Conservation (phyloP, 2,797 vertebrate genomes). For the Orestias chungarensis region DNA sequence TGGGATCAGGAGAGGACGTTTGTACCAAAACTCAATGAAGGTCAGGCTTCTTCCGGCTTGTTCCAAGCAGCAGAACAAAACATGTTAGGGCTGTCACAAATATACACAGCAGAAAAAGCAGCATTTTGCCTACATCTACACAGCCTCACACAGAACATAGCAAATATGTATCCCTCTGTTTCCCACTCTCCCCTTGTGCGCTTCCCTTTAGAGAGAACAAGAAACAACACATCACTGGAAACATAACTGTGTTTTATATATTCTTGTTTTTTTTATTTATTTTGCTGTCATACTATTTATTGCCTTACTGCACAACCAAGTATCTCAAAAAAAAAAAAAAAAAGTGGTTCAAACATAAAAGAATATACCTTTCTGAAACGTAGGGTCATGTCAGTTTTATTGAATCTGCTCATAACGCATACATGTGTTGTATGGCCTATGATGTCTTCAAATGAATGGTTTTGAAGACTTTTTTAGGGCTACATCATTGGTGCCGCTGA, state of each 20-base stretch:
- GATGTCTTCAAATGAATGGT: not conserved
- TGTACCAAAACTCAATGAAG: not conserved
- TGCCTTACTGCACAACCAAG: not conserved
- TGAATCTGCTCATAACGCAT: not conserved
- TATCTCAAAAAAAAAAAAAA: not conserved
- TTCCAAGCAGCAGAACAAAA: too few relatives aligned
- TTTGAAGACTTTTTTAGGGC: not conserved
- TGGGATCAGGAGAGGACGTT: constrained; percentile 15
- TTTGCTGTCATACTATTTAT: not conserved
- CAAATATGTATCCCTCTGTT: too few relatives aligned
- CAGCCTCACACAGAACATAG: too few relatives aligned
- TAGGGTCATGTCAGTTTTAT: not conserved
- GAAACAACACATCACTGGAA: too few relatives aligned
- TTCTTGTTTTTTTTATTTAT: too few relatives aligned
- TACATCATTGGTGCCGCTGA: not conserved
- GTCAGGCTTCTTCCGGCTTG: constrained; percentile 25
- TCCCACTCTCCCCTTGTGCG: too few relatives aligned
- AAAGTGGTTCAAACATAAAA: not conserved
- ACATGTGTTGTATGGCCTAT: too few relatives aligned
- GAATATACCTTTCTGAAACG: not conserved
- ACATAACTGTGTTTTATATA: too few relatives aligned
- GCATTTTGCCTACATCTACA: too few relatives aligned
- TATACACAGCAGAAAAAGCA: too few relatives aligned
- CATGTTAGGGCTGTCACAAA: too few relatives aligned
- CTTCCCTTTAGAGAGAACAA: too few relatives aligned